Conservation (phyloP, 2,888 invertebrate genomes). For the Dichetophora obliterata region DNA sequence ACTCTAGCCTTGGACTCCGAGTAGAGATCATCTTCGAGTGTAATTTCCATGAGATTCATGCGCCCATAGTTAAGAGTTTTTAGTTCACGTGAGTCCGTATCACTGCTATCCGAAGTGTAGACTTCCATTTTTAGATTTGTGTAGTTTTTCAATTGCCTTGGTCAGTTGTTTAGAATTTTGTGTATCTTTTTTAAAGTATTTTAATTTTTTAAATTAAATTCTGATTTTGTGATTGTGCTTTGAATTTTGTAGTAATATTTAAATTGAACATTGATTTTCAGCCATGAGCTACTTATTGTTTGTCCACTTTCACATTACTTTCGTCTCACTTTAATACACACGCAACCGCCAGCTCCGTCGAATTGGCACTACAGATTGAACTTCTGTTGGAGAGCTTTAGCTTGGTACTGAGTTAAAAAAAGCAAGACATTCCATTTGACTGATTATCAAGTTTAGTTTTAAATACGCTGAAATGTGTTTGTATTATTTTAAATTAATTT, state of each 20-base stretch:
- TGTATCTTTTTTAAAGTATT: not conserved
- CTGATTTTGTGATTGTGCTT: not conserved
- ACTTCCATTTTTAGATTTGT: constrained; percentile 75
- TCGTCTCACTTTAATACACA: not conserved
- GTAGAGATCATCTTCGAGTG: constrained; percentile 75
- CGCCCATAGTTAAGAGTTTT: constrained; percentile 81
- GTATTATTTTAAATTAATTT: no score
- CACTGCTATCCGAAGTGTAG: constrained; percentile 87
- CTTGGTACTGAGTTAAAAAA: not conserved
- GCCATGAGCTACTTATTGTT: constrained; percentile 9
- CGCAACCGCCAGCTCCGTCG: not conserved
- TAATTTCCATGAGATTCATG: constrained; percentile 71
- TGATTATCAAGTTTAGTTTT: no score
- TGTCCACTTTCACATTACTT: constrained; percentile 10
- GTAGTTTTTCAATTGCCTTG: not conserved
- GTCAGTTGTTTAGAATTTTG: not conserved
- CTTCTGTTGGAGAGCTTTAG: not conserved
- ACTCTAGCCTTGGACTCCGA: constrained; percentile 56
- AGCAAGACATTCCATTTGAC: no score
- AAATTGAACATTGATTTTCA: not conserved
- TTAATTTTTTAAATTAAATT: not conserved
- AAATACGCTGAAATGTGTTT: no score
- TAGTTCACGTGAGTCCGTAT: constrained; percentile 79
- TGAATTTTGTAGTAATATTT: not conserved
- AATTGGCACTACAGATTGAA: not conserved